Base-by-base conservation (phyloP, 2,888 invertebrate genomes). In the Nebria salina region DNA sequence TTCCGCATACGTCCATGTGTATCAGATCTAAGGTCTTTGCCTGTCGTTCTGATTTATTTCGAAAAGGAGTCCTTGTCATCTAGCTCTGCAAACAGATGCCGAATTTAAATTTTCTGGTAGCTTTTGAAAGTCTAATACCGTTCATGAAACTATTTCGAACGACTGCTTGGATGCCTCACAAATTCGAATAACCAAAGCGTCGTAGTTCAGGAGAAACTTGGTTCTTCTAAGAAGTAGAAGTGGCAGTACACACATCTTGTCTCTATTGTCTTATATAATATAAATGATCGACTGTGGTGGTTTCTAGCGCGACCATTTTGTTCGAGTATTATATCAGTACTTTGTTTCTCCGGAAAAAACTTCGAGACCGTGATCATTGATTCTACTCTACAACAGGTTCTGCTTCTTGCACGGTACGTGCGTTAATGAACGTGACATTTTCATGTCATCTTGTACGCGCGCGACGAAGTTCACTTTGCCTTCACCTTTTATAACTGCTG, bases 41-140 rank as follows among this genome's bases (percentile, higher is more conserved):
- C 20, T 20, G 20, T 20, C 20, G 20, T 20, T 54, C 54, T 54
- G 54, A 54, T 8, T 82, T 7, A 11, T 65, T 54, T 0, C 81
- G 82, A 25, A 82, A 82, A 2, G 82, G 76, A 25, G 76, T 75
- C 75, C 81, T 77, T 0, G 72, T 43, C 82, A 82, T 83, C 41
- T 83, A 81, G 6, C 82, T 77, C 64, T 76, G 54, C 7, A 80
- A 6, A 54, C 83, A 83, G 81, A 64, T 83, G 83, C 11, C 82
- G 77, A 5, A 85, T 84, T 54, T 80, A 42, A 20, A 75, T 73
- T 34, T 83, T 72, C 15, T 68, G 5, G 26, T 76, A 13, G 8
- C 1, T 15, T 76, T 66, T 66, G 15, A n/a, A 25, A 76, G 41
- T 42, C 66, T 42, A 34, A 76, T 41, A 26, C 76, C 42, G 2